Evolutionary conservation across 1,140 invertebrate genomes (phyloP).

Genomic region (Drosophila bocki): DNA sequence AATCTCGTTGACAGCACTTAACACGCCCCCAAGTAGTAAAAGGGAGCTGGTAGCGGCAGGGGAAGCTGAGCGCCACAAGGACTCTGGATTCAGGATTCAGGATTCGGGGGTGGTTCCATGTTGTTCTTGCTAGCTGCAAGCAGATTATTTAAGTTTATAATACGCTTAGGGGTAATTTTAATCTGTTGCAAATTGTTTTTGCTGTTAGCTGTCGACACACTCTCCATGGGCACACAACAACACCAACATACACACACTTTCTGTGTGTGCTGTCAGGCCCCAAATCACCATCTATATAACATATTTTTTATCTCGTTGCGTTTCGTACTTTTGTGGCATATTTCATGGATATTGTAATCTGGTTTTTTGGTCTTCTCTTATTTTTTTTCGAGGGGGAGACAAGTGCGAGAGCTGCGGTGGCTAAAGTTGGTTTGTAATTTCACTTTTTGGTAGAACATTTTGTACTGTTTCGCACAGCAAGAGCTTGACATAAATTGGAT

Average conservation of each 20-base stretch:
- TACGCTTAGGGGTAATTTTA: conserved; percentile 85
- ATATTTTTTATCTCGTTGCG: conserved; percentile 51
- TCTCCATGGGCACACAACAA: neutral
- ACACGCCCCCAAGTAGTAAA: conserved; percentile 76
- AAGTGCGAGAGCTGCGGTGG: conserved; percentile 15
- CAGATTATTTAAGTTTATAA: conserved; percentile 84
- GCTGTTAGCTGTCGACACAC: conserved; percentile 47
- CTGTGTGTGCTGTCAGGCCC: conserved; percentile 30
- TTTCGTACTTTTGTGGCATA: conserved; percentile 70
- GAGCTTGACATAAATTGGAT: conserved; percentile 13
- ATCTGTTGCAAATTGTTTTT: conserved; percentile 85
- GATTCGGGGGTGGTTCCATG: conserved; percentile 12
- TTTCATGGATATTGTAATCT: conserved; percentile 75
- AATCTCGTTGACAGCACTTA: conserved; percentile 84
- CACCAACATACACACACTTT: conserved; percentile 6
- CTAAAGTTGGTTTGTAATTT: conserved; percentile 50
- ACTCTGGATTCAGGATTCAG: conserved; percentile 12
- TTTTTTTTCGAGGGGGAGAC: neutral
- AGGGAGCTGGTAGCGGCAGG: conserved; percentile 3
- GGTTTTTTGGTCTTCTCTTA: conserved; percentile 60
- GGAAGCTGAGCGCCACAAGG: conserved; percentile 22
- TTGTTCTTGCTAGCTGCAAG: conserved; percentile 42
- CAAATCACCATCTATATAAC: conserved; percentile 73
- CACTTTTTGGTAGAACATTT: conserved; percentile 35
- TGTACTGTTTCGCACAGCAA: conserved; percentile 27